A percentile compares a stretch with the other conserved stretches of the same genome.
phyloP scores from a whole-genome alignment of 2,888 invertebrate species.

The Anarsia innoxiella region DNA sequence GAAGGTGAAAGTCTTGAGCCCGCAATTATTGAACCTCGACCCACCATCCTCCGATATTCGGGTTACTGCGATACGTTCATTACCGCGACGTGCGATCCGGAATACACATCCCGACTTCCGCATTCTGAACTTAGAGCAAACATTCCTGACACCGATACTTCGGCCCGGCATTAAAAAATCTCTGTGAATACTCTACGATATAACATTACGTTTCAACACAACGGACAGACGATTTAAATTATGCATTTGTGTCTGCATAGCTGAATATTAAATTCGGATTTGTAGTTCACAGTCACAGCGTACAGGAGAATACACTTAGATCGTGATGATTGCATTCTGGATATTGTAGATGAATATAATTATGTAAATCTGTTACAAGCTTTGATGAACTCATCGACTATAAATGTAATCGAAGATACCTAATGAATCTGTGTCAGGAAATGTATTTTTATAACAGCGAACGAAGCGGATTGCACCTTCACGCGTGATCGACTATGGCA shows the following conservation, averaged over 20 bases:
- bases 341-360: no score
- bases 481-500: slow-evolving; percentile 55
- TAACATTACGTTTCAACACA: no score
- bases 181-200: no score
- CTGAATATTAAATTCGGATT: no score
- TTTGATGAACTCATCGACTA: slow-evolving; percentile 4
- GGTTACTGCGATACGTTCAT: slow-evolving; percentile 32
- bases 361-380: no score
- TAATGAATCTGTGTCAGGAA: slow-evolving; percentile 22
- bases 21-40: slow-evolving; percentile 69
- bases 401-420: slow-evolving; percentile 4
- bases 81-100: slow-evolving; percentile 24
- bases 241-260: no score
- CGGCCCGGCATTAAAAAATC: slow-evolving; percentile 2
- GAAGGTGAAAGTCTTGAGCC: slow-evolving; percentile 72
- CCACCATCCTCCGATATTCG: slow-evolving; percentile 57
- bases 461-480: slow-evolving; percentile 46
- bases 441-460: slow-evolving; percentile 29
- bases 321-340: no score
- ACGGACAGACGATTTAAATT: no score
- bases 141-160: slow-evolving; percentile 10
- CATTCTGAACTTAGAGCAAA: slow-evolving; percentile 27
- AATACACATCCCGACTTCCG: slow-evolving; percentile 36
- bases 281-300: no score
- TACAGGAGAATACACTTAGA: no score